These are phyloP conservation scores for Petromus typicus DNA, from an alignment of 2,113 vertebrate species.

Conservation along the genomic window DNA sequence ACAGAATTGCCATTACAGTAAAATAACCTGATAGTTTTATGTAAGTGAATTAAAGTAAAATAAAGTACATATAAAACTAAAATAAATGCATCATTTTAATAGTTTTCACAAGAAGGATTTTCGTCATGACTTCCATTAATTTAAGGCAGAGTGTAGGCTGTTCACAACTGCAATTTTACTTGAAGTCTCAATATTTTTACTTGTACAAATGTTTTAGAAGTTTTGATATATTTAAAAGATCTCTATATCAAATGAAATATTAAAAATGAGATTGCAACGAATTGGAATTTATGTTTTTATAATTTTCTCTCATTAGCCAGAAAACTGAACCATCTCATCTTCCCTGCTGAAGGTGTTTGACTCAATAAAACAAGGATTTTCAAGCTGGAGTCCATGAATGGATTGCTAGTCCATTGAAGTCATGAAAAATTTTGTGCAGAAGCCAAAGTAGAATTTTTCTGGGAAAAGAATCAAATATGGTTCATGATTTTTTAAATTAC, in stretches of 20 bases:
- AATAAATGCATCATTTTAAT: conserved; percentile 7
- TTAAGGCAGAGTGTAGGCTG: background rate
- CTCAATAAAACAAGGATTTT: background rate
- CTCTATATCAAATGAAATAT: background rate
- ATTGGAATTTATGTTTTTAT: background rate
- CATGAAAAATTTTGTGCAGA: background rate
- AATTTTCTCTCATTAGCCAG: background rate
- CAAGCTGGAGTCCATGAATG: background rate
- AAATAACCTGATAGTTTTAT: conserved; percentile 19
- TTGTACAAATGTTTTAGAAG: background rate
- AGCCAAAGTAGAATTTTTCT: background rate
- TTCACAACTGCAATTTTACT: conserved; percentile 27
- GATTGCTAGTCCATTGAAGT: background rate
- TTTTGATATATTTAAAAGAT: conserved; percentile 12
- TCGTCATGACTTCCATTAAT: background rate
- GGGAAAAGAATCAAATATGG: background rate
- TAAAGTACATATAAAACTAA: background rate
- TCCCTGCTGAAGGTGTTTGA: background rate
- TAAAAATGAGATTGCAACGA: background rate
- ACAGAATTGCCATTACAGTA: background rate
- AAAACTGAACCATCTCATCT: background rate
- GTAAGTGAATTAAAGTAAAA: background rate
- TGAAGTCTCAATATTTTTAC: conserved; percentile 53
- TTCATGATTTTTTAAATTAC: background rate
- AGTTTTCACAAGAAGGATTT: background rate